Evolutionary conservation across 2,797 vertebrate species (phyloP), one percentile per base, ranked within the genome.

Genomic region (Myripristis jacobus): DNA sequence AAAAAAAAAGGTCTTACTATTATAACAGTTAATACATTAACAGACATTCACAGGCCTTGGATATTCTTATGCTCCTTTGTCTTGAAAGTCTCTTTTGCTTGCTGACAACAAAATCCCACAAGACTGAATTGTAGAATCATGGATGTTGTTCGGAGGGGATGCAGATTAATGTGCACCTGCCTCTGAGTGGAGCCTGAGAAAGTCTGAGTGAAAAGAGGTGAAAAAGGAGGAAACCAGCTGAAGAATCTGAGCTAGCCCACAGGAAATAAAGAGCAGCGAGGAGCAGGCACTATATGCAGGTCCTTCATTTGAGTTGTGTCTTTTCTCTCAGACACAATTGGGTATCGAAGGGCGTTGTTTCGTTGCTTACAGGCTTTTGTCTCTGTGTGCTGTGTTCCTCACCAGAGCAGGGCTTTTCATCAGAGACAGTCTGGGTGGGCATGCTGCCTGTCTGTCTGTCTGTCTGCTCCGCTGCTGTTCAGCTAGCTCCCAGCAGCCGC

Each of bases 371-470:
- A 61, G 50, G 73, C 86, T 88, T 93, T 94, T 92, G 91, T 91
- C 71, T 88, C 63, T 44, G 75, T 60, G 67, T 61, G 80, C 63
- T 25, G 21, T 64, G 80, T 62, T 87, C 80, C 66, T 86, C 79
- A 70, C 29, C 66, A 81, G 66, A 82, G 51, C 50, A 4, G 70
- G 71, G 76, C 84, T 86, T 86, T 87, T 87, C 79, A 81, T 77
- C 82, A 66, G 76, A 86, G 79, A 70, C 82, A 67, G 88, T 89
- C 85, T 90, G 89, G 88, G 87, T 89, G 90, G 89, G 88, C 89
- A 87, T 79, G 82, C 83, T 50, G 76, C 67, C 84, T 89, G 83
- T 80, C 75, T 87, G 60, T 36, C 73, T 84, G 66, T 75, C 57
- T 87, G 84, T 81, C 63, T 44, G 81, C 61, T 48, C 67, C 43